phyloP scores from a whole-genome alignment of 2,888 invertebrate genomes.

The Caenorhabditis afra region DNA sequence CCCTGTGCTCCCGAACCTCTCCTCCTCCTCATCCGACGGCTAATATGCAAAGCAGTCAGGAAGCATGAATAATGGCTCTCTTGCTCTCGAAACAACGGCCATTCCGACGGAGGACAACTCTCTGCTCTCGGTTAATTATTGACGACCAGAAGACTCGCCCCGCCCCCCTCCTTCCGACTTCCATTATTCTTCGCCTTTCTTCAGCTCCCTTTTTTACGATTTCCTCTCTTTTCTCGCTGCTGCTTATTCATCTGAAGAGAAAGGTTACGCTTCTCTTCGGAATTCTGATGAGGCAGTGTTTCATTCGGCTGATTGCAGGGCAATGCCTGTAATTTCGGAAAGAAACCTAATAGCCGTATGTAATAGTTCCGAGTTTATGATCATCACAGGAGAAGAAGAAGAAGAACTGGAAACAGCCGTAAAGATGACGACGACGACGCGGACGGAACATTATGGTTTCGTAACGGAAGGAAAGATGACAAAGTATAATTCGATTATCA shows the following conservation, averaged over 20 bases:
- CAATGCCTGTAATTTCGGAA: conserved; percentile 33
- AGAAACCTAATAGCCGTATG: conserved; percentile 26
- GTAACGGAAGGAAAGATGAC: conserved; percentile 9
- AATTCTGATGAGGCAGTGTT: conserved; percentile 2
- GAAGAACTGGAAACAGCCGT: conserved; percentile 19
- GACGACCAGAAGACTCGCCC: conserved; percentile 47
- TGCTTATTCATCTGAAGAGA: too few relatives aligned
- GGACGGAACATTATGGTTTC: conserved; percentile 34
- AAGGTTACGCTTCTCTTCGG: too few relatives aligned
- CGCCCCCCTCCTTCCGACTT: conserved; percentile 4
- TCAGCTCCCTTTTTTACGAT: conserved; percentile 41
- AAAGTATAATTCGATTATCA: conserved; percentile 60
- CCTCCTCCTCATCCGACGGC: conserved; percentile 36
- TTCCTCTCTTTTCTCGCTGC: background rate
- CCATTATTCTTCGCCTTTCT: conserved; percentile 36
- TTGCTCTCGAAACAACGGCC: conserved; percentile 26
- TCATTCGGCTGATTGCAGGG: conserved; percentile 35
- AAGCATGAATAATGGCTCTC: conserved; percentile 54
- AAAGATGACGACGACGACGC: background rate
- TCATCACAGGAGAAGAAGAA: conserved; percentile 8
- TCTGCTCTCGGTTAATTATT: conserved; percentile 54
- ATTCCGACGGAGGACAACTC: conserved; percentile 42
- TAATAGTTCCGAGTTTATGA: conserved; percentile 55
- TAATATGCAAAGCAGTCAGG: conserved; percentile 58
- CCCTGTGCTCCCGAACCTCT: background rate